These are phyloP conservation scores for Hippocampus guttulatus DNA, from an alignment of 2,113 vertebrate species.

Conservation along the genomic window DNA sequence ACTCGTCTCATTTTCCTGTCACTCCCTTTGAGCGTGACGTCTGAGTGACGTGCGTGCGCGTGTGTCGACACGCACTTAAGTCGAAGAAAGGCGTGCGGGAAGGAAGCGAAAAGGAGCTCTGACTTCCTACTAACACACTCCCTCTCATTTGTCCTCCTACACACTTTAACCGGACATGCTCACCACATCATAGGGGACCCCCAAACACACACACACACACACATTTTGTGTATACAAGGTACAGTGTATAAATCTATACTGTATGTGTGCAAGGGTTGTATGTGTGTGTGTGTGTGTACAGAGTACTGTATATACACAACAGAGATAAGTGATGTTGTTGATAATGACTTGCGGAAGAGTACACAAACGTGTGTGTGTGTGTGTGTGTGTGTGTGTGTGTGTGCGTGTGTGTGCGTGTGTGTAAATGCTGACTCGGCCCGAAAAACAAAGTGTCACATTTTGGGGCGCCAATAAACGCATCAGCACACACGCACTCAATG, in stretches of 20 bases:
- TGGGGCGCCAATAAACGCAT: slow-evolving; percentile 1
- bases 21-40: neutral
- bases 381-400: neutral
- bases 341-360: neutral
- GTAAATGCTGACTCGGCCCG: neutral
- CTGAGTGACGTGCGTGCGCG: slow-evolving; percentile 1
- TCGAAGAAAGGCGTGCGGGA: neutral
- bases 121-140: neutral
- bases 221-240: neutral
- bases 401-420: neutral
- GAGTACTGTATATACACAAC: neutral
- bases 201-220: neutral
- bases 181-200: slow-evolving; percentile 5
- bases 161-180: neutral
- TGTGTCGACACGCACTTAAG: neutral
- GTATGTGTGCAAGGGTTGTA: no score
- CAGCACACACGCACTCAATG: neutral
- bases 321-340: neutral
- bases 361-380: neutral
- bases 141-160: slow-evolving; percentile 7
- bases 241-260: no score
- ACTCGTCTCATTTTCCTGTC: neutral
- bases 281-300: no score
- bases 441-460: slow-evolving; percentile 7
- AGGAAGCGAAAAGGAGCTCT: neutral